Evolutionary conservation across 2,797 vertebrate species (phyloP), one percentile per base, ranked within the genome.

Genomic region (Eulemur mongoz): DNA sequence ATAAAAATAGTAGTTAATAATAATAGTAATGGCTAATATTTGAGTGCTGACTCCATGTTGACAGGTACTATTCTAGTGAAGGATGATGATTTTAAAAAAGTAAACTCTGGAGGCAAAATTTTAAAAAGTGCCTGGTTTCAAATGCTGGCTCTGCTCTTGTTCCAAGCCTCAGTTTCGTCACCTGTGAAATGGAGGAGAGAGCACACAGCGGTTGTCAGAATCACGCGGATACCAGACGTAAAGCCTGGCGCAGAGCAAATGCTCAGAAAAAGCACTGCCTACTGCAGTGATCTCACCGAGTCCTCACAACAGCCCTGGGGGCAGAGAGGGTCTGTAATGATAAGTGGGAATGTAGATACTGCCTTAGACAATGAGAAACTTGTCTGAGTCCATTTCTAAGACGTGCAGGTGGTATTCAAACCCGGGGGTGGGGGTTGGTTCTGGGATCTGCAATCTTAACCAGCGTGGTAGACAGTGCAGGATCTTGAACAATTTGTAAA

Each of bases 381-480:
- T 35, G 27, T 57, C 84, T 35, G 54, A 25, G 10, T n/a, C 7
- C 0, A 43, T 45, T 35, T 48, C 75, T 69, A 76, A 86, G 30
- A n/a, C 18, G 30, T 40, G 20, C 35, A 89, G n/a, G 11, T 20
- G 48, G 61, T 13, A 57, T 43, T 82, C 43, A 23, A 30, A 87
- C 22, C 14, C 4, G 30, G 13, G 10, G 18, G 7, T 35, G 4
- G 10, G 9, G 23, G 9, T 45, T 57, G 20, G 12, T 23, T 67
- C 17, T 35, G 3, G n/a, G 20, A 27, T 32, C 32, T 76, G 23
- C 7, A 43, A 25, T 45, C 73, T 85, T 30, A 38, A 5, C 30
- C 17, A n/a, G 50, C 32, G 5, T 0, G 7, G 32, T n/a, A 10
- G 10, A n/a, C 0, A 9, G 4, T 5, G 52, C 38, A 12, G 15